Conservation (phyloP, 2,888 invertebrate genomes). For the Aspidiotus rigidus region DNA sequence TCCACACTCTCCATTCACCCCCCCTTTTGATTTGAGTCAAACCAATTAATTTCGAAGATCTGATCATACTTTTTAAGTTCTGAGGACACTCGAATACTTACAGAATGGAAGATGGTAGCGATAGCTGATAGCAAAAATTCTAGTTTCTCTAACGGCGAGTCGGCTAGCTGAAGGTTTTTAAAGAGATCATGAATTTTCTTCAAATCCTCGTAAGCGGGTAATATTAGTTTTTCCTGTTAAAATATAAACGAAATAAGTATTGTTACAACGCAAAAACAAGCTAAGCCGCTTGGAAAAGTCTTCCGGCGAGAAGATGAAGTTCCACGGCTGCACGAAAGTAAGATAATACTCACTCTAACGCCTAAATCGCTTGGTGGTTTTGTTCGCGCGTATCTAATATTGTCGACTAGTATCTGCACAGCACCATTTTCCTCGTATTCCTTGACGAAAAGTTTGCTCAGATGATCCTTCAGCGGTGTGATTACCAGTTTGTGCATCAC, state of each 20-base stretch:
- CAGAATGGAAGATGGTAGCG: constrained; percentile 72
- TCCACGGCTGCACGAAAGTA: background rate
- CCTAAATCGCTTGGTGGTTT: constrained; percentile 60
- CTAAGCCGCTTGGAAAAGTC: background rate
- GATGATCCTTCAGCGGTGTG: constrained; percentile 69
- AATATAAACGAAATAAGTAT: background rate
- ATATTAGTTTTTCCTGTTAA: constrained; percentile 57
- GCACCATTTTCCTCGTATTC: constrained; percentile 71
- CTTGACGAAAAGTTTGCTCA: constrained; percentile 76
- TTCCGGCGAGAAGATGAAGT: too few relatives aligned
- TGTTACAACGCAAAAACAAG: background rate
- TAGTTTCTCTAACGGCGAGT: constrained; percentile 85
- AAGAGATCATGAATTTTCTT: constrained; percentile 69
- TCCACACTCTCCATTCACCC: too few relatives aligned
- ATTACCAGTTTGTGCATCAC: constrained; percentile 89
- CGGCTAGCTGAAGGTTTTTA: constrained; percentile 76
- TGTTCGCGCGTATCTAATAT: constrained; percentile 59
- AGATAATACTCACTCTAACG: constrained; percentile 49
- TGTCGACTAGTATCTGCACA: constrained; percentile 61
- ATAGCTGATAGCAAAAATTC: constrained; percentile 83
- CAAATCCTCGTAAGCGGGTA: constrained; percentile 65
- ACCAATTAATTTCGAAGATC: too few relatives aligned
- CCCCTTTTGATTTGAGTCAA: too few relatives aligned
- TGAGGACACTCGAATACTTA: constrained; percentile 34
- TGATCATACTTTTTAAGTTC: too few relatives aligned